Evolutionary conservation across 2,888 invertebrate species (phyloP).

Genomic region (Nomada goodeniana): DNA sequence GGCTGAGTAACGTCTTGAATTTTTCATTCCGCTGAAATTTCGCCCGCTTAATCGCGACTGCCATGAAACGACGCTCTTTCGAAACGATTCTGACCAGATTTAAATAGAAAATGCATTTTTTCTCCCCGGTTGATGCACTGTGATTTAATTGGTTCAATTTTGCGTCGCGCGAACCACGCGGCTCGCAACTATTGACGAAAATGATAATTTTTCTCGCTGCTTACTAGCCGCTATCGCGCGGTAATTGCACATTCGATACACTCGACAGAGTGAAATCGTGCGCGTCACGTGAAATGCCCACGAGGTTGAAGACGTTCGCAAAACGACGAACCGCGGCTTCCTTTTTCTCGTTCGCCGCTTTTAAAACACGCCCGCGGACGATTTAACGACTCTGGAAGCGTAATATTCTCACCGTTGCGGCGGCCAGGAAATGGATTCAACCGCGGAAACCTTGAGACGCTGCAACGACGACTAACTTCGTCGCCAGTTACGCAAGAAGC

Average conservation of each 20-base stretch:
- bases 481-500: constrained; percentile 62
- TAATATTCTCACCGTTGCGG: constrained; percentile 44
- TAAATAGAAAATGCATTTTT: neutral
- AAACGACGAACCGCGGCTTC: neutral
- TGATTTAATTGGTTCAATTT: constrained; percentile 18
- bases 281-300: neutral
- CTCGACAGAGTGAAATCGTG: too few species aligned
- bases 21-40: too few species aligned
- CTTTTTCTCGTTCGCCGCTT: constrained; percentile 15
- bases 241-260: neutral
- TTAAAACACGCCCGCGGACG: constrained; percentile 31
- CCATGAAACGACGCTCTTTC: too few species aligned
- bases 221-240: neutral
- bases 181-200: neutral
- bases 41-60: constrained; percentile 12
- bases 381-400: constrained; percentile 47
- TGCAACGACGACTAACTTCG: constrained; percentile 47
- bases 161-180: neutral
- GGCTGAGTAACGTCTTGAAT: too few species aligned
- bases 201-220: neutral
- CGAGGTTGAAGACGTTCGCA: neutral
- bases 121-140: neutral
- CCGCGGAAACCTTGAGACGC: constrained; percentile 71
- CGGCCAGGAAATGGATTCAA: constrained; percentile 50
- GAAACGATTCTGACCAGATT: too few species aligned